phyloP scores from a whole-genome alignment of 2,113 vertebrate species.

The Bungarus multicinctus region DNA sequence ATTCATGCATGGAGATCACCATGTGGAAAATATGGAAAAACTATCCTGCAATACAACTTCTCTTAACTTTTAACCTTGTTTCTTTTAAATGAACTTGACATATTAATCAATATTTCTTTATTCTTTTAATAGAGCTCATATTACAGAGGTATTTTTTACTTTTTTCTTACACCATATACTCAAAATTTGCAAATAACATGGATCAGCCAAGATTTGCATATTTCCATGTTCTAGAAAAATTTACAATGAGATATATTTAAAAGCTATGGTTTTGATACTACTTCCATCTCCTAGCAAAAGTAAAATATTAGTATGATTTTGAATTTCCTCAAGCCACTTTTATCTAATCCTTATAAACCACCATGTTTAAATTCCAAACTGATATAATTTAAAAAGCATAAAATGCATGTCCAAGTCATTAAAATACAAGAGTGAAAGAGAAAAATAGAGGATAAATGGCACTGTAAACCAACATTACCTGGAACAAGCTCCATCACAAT shows the following conservation, averaged over 20 bases:
- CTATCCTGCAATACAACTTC: background rate
- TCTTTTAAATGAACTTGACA: background rate
- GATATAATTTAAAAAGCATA: background rate
- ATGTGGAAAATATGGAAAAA: background rate
- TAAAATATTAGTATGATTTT: background rate
- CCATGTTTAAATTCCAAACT: background rate
- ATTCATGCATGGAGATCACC: background rate
- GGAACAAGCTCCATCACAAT: constrained; percentile 98
- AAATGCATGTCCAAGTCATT: background rate
- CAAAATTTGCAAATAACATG: constrained; percentile 1
- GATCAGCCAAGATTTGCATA: background rate
- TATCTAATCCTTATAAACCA: background rate
- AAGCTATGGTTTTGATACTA: background rate
- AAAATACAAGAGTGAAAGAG: background rate
- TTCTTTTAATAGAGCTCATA: background rate
- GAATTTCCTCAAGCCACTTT: constrained; percentile 14
- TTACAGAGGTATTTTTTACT: background rate
- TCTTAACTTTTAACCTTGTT: background rate
- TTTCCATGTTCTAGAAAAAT: constrained; percentile 20
- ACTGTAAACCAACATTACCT: constrained; percentile 69
- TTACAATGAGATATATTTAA: constrained; percentile 8
- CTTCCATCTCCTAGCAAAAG: constrained; percentile 14
- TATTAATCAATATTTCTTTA: background rate
- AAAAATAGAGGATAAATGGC: background rate
- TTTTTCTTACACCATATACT: background rate